Conservation (phyloP, 2,888 invertebrate species). For the Dicranocentrus wangi region DNA sequence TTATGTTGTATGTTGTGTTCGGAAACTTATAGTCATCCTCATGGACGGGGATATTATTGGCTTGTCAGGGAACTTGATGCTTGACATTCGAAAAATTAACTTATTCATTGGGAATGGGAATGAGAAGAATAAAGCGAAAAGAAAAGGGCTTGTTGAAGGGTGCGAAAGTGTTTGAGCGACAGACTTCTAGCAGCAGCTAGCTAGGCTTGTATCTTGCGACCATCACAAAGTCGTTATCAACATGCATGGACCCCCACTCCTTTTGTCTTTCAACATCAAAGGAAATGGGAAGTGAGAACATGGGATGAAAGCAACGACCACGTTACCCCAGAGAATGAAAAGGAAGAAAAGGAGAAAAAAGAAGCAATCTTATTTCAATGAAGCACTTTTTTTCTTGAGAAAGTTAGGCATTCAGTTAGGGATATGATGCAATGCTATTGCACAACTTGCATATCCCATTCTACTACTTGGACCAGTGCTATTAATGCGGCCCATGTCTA, state of each 20-base stretch:
- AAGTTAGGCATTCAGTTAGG: too few species aligned
- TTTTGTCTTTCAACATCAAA: background rate
- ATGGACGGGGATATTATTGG: background rate
- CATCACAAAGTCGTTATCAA: background rate
- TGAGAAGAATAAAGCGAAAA: background rate
- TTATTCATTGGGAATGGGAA: background rate
- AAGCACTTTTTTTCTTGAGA: too few species aligned
- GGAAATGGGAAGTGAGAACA: background rate
- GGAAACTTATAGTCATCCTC: background rate
- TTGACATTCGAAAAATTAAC: conserved; percentile 23
- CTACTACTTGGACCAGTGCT: too few species aligned
- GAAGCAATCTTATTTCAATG: conserved; percentile 1
- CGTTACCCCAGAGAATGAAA: too few species aligned
- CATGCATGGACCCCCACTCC: background rate
- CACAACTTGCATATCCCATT: too few species aligned
- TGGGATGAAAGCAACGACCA: background rate
- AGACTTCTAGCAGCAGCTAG: too few species aligned
- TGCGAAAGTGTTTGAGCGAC: too few species aligned
- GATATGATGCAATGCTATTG: too few species aligned
- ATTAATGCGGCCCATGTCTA: too few species aligned
- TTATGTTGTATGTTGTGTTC: too few species aligned
- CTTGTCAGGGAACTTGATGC: conserved; percentile 6
- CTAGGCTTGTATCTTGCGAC: too few species aligned
- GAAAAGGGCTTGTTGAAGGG: background rate
- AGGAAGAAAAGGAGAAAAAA: conserved; percentile 6